Base-by-base conservation (phyloP, 2,797 vertebrate genomes). In the Neoniphon sammara region DNA sequence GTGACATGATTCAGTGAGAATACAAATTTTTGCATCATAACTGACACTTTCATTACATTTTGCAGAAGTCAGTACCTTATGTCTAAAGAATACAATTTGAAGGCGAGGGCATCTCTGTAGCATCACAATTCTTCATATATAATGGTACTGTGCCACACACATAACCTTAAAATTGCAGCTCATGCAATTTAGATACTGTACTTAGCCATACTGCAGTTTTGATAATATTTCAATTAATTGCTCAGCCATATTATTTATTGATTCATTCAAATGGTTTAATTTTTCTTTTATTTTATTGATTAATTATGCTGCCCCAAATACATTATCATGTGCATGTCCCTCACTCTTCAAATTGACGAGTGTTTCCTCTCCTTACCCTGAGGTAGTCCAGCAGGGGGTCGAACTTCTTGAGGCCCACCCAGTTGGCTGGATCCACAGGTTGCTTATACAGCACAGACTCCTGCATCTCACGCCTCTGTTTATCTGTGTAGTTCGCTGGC, bases 331-430 rank as follows among this genome's bases (percentile, higher is more conserved):
- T 58, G 53, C 42, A 17, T 47, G 12, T 27, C 25, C 3, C 25
- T 42, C n/a, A 34, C 23, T 30, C 27, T 7, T 34, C 39, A 20
- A 30, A 36, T 2, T 34, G 39, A 54, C 53, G 11, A 64, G 20
- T 11, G 39, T 52, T 46, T 60, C 17, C 17, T 2, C 17, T 61
- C 1, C 90, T 97, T 92, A 99, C 98, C 96, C 96, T 94, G 73
- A 99, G 93, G 83, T 97, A 95, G 7, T 93, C 91, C 57, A 99
- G 95, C 67, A 97, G 87, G 6, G 95, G 91, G 0, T 81, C 2
- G 0, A 90, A 88, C 85, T 99, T 97, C 69, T 80, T 83, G 78
- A 99, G 86, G 77, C 98, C 98, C 36, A 99, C 96, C 98, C 98
- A 99, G 75, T 96, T 96, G 0, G 95, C 93, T 21, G 97, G 96